Evolutionary conservation across 2,113 vertebrate genomes (phyloP).

Genomic region (Engystomops pustulosus): DNA sequence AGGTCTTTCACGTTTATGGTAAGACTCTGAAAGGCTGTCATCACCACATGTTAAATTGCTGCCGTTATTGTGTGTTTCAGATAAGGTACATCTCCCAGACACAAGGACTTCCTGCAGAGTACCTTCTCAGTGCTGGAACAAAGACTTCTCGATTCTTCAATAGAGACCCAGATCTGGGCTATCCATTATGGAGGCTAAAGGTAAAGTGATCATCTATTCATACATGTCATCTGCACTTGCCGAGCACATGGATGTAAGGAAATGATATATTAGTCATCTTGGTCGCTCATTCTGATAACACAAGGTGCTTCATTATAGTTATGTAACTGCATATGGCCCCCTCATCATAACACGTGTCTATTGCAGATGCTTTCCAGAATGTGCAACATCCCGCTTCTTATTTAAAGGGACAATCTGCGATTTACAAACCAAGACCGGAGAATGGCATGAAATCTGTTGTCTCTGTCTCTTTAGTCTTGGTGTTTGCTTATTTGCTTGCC

Average conservation of each 20-base stretch:
- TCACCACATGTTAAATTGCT: conserved; percentile 9
- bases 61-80: conserved; percentile 70
- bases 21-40: conserved; percentile 20
- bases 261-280: not conserved
- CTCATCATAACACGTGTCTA: not conserved
- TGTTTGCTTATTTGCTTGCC: no score
- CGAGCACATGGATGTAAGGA: not conserved
- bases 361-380: not conserved
- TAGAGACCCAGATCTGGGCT: conserved; percentile 92
- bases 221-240: not conserved
- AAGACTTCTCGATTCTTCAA: conserved; percentile 98
- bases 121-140: conserved; percentile 95
- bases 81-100: conserved; percentile 99
- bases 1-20: not conserved
- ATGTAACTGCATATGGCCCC: not conserved
- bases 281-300: not conserved
- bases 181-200: conserved; percentile 97
- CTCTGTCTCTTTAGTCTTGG: no score
- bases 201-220: conserved; percentile 65
- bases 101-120: conserved; percentile 95
- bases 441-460: no score
- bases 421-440: no score
- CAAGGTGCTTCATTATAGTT: not conserved
- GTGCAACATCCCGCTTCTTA: no score
- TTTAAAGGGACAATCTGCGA: no score